A percentile compares a stretch with the other conserved stretches of the same genome.
Conservation (phyloP, 2,888 invertebrate genomes). For the Agrochola circellaris region DNA sequence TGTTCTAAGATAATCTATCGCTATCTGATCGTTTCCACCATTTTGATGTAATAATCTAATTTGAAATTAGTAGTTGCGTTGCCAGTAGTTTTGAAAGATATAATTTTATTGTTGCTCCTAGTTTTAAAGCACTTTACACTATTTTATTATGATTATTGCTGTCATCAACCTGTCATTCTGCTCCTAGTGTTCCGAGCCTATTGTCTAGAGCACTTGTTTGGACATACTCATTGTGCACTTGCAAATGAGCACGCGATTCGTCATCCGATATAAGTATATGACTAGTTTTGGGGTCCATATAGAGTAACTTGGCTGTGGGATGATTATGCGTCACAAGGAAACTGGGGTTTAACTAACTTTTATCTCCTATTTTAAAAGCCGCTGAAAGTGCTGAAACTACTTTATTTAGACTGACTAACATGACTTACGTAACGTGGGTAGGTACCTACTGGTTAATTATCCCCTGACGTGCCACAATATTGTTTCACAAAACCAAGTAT, state of each 20-base stretch:
- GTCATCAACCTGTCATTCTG: slow-evolving; percentile 30
- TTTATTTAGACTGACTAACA: neutral
- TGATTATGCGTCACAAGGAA: slow-evolving; percentile 28
- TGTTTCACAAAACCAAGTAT: neutral
- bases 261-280: slow-evolving; percentile 24
- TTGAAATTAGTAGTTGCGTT: slow-evolving; percentile 45
- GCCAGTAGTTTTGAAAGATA: slow-evolving; percentile 43
- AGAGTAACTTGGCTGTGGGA: slow-evolving; percentile 34
- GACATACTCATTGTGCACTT: slow-evolving; percentile 28
- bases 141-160: slow-evolving; percentile 50
- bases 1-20: slow-evolving; percentile 54
- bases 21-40: slow-evolving; percentile 55
- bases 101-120: slow-evolving; percentile 46
- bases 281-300: slow-evolving; percentile 20
- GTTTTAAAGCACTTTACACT: slow-evolving; percentile 28
- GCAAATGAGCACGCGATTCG: slow-evolving; percentile 39
- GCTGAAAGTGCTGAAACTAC: neutral
- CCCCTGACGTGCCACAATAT: slow-evolving; percentile 17
- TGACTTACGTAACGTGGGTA: neutral
- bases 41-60: slow-evolving; percentile 51
- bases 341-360: slow-evolving; percentile 3
- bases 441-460: slow-evolving; percentile 7
- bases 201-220: slow-evolving; percentile 49
- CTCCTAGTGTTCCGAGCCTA: slow-evolving; percentile 37
- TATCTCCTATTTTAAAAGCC: neutral